Percentiles rank a stretch among this genome's conserved stretches.
phyloP scores from a whole-genome alignment of 1,140 invertebrate species.

The Habropoda laboriosa region DNA sequence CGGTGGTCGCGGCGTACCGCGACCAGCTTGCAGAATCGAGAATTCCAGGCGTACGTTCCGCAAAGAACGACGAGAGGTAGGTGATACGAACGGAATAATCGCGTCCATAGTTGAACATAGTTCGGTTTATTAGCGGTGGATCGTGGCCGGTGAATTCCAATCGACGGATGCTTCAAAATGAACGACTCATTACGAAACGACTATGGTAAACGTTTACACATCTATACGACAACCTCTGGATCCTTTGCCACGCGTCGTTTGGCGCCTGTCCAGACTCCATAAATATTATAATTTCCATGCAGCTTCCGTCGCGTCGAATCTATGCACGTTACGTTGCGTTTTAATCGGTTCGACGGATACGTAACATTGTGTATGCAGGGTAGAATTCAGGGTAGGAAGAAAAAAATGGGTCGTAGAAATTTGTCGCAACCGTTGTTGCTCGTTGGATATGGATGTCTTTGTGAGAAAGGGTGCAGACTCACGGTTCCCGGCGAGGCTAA shows the following conservation, averaged over 20 bases:
- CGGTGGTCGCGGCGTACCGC: not conserved
- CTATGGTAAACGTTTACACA: not conserved
- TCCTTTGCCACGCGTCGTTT: not conserved
- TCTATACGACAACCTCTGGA: not conserved
- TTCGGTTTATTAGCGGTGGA: slow-evolving; percentile 3
- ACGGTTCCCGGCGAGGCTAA: not conserved
- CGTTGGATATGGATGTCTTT: not conserved
- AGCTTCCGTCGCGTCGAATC: not conserved
- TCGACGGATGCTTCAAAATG: not conserved
- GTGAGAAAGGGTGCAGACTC: too few species aligned
- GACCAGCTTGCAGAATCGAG: not conserved
- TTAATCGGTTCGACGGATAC: not conserved
- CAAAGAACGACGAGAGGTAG: not conserved
- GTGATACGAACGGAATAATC: not conserved
- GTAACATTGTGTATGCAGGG: not conserved
- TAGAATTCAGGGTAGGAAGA: not conserved
- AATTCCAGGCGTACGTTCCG: not conserved
- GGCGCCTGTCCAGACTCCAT: not conserved
- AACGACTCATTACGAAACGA: not conserved
- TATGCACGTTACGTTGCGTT: not conserved
- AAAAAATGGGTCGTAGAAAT: not conserved
- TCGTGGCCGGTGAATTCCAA: not conserved
- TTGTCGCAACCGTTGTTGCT: not conserved
- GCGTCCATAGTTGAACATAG: not conserved
- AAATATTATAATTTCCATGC: not conserved